Evolutionary conservation across 2,113 vertebrate genomes (phyloP).

Genomic region (Rana temporaria): DNA sequence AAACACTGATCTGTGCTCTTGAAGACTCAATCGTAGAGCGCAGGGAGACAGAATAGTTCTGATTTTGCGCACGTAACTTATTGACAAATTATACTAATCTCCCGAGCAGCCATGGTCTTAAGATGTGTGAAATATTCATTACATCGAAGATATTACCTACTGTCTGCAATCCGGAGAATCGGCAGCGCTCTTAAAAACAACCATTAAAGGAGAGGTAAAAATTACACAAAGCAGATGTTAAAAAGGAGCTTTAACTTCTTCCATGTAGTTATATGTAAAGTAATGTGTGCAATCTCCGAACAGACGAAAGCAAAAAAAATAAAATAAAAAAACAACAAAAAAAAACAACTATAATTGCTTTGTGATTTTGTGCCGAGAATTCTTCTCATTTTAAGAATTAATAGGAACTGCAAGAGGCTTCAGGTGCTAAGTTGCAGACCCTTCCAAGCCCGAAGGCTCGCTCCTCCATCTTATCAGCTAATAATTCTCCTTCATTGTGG

Average conservation of each 20-base stretch:
- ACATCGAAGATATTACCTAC: constrained; percentile 24
- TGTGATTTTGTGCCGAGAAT: constrained; percentile 84
- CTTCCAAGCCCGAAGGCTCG: constrained; percentile 84
- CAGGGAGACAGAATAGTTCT: too few species aligned
- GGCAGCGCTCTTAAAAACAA: not conserved
- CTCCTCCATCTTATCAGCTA: constrained; percentile 98
- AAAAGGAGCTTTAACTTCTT: constrained; percentile 65
- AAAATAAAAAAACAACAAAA: not conserved
- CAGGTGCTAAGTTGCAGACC: constrained; percentile 81
- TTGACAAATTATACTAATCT: constrained; percentile 37
- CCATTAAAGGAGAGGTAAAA: constrained; percentile 52
- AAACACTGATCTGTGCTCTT: too few species aligned
- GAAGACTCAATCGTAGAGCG: too few species aligned
- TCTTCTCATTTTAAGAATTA: constrained; percentile 94
- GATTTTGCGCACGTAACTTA: not conserved
- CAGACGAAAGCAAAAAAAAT: constrained; percentile 66
- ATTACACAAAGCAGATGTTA: constrained; percentile 61
- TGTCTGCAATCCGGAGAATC: not conserved
- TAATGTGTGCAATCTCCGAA: constrained; percentile 74
- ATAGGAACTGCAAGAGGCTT: constrained; percentile 89
- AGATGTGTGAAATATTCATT: constrained; percentile 35
- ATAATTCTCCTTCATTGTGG: constrained; percentile 98
- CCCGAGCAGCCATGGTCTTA: not conserved
- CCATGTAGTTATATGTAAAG: constrained; percentile 72
- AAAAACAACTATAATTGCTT: constrained; percentile 77